phyloP scores from a whole-genome alignment of 1,140 invertebrate genomes.

The Ladona fulva region DNA sequence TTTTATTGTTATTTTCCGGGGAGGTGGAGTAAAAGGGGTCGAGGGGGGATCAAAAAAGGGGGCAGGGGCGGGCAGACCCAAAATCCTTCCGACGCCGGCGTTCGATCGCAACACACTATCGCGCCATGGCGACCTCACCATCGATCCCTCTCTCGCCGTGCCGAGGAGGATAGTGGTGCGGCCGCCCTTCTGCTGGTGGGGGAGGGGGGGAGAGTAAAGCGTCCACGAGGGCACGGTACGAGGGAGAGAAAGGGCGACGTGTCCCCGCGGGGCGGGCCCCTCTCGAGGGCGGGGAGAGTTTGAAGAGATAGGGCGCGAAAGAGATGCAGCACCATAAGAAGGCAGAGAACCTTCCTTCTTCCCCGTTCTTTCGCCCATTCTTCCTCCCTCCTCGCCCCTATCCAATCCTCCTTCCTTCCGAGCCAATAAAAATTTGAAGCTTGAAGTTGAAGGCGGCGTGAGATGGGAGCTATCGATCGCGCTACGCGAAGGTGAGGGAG shows the following conservation, averaged over 20 bases:
- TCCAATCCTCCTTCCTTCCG: not conserved
- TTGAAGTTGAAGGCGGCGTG: not conserved
- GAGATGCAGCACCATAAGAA: not conserved
- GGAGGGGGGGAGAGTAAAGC: not conserved
- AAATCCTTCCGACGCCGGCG: not conserved
- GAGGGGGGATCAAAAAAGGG: not conserved
- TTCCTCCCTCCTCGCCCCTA: not conserved
- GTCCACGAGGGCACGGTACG: too few relatives aligned
- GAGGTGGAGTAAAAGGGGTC: not conserved
- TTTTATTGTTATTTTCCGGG: not conserved
- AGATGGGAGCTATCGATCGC: not conserved
- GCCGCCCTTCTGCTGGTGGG: too few relatives aligned
- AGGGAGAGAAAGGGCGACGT: too few relatives aligned
- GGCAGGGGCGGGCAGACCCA: not conserved
- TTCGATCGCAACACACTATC: not conserved
- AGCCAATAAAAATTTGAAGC: constrained; percentile 8
- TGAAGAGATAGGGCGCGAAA: too few relatives aligned
- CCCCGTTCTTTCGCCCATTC: not conserved
- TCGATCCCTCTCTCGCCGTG: not conserved
- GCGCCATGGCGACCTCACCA: not conserved
- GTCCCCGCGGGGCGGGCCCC: too few relatives aligned
- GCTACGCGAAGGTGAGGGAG: not conserved
- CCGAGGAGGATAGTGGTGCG: not conserved
- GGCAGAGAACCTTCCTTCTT: not conserved
- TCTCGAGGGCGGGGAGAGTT: too few relatives aligned